These are phyloP conservation scores for Sinohyriopsis cumingii DNA, from an alignment of 2,888 invertebrate species.

Conservation along the genomic window DNA sequence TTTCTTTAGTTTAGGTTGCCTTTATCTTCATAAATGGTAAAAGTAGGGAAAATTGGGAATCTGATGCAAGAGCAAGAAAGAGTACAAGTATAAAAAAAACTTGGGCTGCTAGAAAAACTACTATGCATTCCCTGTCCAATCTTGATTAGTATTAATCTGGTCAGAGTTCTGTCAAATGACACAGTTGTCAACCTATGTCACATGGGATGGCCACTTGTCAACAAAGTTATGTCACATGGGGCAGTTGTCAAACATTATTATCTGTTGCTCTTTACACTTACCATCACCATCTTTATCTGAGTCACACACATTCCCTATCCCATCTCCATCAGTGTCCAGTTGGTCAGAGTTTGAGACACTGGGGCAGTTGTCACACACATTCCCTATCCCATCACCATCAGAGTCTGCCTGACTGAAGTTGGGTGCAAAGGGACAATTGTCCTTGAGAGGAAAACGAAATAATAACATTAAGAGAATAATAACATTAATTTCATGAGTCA, in stretches of 20 bases:
- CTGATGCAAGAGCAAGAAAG: too few species aligned
- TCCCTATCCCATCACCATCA: constrained; percentile 47
- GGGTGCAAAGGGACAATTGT: constrained; percentile 40
- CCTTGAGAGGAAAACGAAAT: constrained; percentile 18
- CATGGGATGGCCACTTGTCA: neutral
- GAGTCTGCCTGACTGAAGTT: constrained; percentile 60
- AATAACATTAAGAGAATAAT: neutral
- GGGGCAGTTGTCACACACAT: constrained; percentile 49
- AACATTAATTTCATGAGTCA: neutral
- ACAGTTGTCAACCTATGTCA: neutral
- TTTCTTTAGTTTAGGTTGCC: too few species aligned
- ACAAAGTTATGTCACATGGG: neutral
- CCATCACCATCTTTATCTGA: constrained; percentile 50
- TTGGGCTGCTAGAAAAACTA: too few species aligned
- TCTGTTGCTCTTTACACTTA: constrained; percentile 2
- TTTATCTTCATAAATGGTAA: too few species aligned
- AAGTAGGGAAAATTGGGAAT: too few species aligned
- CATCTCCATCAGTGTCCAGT: constrained; percentile 62
- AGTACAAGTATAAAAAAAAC: too few species aligned
- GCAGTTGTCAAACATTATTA: neutral
- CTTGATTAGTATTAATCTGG: neutral
- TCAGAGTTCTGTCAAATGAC: neutral
- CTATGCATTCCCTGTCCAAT: neutral
- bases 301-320: constrained; percentile 49
- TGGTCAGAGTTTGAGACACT: constrained; percentile 42